Percentiles rank a stretch among this genome's conserved stretches.
Conservation (phyloP, 1,140 invertebrate genomes). For the Apis florea region DNA sequence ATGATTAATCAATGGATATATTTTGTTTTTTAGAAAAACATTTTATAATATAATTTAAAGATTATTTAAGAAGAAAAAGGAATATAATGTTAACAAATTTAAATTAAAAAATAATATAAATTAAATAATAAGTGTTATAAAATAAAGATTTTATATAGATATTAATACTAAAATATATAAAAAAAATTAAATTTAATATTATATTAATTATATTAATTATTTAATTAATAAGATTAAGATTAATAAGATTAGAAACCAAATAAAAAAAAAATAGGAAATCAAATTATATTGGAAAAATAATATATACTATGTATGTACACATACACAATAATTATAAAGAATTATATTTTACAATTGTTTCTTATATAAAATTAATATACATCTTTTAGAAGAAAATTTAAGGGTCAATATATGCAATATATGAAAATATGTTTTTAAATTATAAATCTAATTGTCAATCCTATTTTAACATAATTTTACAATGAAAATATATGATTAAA, state of each 20-base stretch:
- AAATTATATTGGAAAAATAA: neutral
- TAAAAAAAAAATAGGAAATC: neutral
- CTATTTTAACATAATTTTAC: neutral
- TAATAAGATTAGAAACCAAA: neutral
- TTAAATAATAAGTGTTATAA: neutral
- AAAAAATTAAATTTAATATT: neutral
- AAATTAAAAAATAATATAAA: neutral
- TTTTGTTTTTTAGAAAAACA: neutral
- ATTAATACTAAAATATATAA: neutral
- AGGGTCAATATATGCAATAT: constrained; percentile 1
- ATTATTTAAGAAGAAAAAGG: neutral
- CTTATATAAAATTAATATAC: constrained; percentile 35
- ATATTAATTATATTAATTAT: neutral
- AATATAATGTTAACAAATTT: neutral
- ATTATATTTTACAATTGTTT: constrained; percentile 45
- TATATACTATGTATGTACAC: neutral
- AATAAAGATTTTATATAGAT: too few species aligned
- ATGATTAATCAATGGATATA: neutral
- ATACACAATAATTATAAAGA: constrained; percentile 32
- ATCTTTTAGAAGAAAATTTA: neutral
- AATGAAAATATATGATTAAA: neutral
- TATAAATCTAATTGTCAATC: constrained; percentile 2
- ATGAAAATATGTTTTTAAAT: constrained; percentile 2
- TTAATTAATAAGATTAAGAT: neutral
- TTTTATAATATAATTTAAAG: neutral